Conservation (phyloP, 2,888 invertebrate genomes). For the Drosophila vallismaia region DNA sequence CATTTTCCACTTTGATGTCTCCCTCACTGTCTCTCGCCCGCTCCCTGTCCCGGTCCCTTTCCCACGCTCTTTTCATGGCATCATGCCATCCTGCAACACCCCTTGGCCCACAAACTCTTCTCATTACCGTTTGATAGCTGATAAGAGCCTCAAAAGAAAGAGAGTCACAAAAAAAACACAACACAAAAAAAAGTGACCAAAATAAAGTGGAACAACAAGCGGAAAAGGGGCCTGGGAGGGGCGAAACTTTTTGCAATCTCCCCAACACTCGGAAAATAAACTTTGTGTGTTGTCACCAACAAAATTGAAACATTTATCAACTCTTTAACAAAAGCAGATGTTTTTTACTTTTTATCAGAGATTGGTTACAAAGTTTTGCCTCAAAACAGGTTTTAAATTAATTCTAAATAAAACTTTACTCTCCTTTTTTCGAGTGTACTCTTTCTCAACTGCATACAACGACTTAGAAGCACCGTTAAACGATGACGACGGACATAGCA, state of each 20-base stretch:
- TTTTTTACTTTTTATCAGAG: too few species aligned
- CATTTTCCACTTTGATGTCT: conserved; percentile 64
- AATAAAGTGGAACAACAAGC: conserved; percentile 21
- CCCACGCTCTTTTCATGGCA: conserved; percentile 21
- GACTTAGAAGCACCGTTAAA: conserved; percentile 69
- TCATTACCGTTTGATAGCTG: conserved; percentile 61
- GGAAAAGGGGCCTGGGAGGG: not conserved
- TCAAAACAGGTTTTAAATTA: not conserved
- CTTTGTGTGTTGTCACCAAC: too few species aligned
- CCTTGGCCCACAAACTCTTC: conserved; percentile 16
- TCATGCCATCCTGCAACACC: conserved; percentile 10
- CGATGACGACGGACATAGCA: conserved; percentile 61
- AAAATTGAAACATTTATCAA: not conserved
- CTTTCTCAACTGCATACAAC: conserved; percentile 16
- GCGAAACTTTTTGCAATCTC: conserved; percentile 1
- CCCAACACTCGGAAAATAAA: conserved; percentile 3
- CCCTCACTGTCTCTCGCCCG: conserved; percentile 17
- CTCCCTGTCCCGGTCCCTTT: not conserved
- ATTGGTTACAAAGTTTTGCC: too few species aligned
- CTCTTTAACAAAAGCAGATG: not conserved
- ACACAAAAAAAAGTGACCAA: conserved; percentile 23
- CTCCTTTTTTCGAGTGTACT: conserved; percentile 14
- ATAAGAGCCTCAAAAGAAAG: conserved; percentile 49
- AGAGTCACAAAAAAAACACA: not conserved
- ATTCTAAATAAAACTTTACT: not conserved